Base-by-base conservation (phyloP, 2,888 invertebrate genomes). In the Hoplodrina blanda region DNA sequence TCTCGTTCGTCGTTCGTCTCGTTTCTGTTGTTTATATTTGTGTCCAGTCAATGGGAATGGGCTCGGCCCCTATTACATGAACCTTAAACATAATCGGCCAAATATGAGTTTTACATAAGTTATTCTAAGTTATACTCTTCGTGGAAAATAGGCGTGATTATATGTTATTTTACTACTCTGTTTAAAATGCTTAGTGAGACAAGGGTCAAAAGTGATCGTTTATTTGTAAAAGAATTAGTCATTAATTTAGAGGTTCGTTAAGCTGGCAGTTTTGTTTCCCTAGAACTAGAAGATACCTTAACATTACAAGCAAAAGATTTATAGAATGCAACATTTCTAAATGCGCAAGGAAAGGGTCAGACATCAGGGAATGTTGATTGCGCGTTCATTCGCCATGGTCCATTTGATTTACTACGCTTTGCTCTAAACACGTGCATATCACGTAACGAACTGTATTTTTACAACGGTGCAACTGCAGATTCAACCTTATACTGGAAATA, bases 301-400 rank as follows among this genome's bases (percentile, higher is more conserved):
- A 19, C 30, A 33, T 69, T 66, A 64, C 46, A 55, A 76, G 78
- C 61, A 55, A 72, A 77, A 67, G 81, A 82, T 85, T 85, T 84
- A 83, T 86, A 81, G 82, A 88, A 85, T 82, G 82, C 78, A 83
- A 87, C 86, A 86, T 88, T 86, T 84, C 84, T 82, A 75, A 83
- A 88, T 87, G 85, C 85, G 84, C 87, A 87, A 86, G 82, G 86
- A 83, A 85, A 88, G 85, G 88, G 86, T 89, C 87, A 86, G 88
- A 88, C 87, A 82, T 87, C 76, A 82, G 85, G 83, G 93, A 92
- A 93, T 93, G 91, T 91, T 93, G 92, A 93, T 94, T 94, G 90
- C 91, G 84, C 86, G 83, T 87, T 88, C 89, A 88, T 89, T 90
- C 89, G 87, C 86, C 88, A 87, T 88, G 89, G 88, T 83, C 88